A percentile compares a stretch with the other conserved stretches of the same genome.
Conservation (phyloP, 1,140 invertebrate genomes). For the Condylostylus longicornis region DNA sequence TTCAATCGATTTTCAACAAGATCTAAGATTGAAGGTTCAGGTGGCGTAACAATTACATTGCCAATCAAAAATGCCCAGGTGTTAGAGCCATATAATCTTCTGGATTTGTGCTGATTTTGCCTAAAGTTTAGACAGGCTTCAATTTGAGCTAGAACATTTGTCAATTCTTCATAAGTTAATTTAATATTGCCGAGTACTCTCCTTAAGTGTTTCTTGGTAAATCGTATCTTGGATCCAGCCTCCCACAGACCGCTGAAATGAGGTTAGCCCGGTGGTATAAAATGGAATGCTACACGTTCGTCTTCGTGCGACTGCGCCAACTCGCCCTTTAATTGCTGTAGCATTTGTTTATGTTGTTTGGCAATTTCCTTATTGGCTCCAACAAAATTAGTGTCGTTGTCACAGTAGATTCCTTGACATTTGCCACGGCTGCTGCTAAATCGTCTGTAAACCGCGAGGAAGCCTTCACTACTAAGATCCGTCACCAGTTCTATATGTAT, state of each 20-base stretch:
- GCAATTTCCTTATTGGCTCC: slow-evolving; percentile 4
- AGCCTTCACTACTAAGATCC: slow-evolving; percentile 15
- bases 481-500: slow-evolving; percentile 21
- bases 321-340: too few species aligned
- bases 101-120: too few species aligned
- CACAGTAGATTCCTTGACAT: slow-evolving; percentile 8
- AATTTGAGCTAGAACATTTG: slow-evolving; percentile 18
- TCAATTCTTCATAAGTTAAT: slow-evolving; percentile 17
- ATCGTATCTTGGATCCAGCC: slow-evolving; percentile 2
- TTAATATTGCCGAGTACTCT: slow-evolving; percentile 13
- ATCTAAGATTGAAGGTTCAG: too few species aligned
- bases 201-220: slow-evolving; percentile 3
- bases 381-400: slow-evolving; percentile 12
- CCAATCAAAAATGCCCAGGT: too few species aligned
- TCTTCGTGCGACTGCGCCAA: too few species aligned
- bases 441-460: slow-evolving; percentile 18
- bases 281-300: too few species aligned
- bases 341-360: too few species aligned
- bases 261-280: slow-evolving; percentile 6
- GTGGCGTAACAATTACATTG: too few species aligned
- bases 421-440: slow-evolving; percentile 11
- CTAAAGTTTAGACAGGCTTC: slow-evolving; percentile 27
- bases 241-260: slow-evolving; percentile 10
- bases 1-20: too few species aligned
- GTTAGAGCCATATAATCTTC: too few species aligned